phyloP scores from a whole-genome alignment of 2,888 invertebrate species.

The Agrochola lota region DNA sequence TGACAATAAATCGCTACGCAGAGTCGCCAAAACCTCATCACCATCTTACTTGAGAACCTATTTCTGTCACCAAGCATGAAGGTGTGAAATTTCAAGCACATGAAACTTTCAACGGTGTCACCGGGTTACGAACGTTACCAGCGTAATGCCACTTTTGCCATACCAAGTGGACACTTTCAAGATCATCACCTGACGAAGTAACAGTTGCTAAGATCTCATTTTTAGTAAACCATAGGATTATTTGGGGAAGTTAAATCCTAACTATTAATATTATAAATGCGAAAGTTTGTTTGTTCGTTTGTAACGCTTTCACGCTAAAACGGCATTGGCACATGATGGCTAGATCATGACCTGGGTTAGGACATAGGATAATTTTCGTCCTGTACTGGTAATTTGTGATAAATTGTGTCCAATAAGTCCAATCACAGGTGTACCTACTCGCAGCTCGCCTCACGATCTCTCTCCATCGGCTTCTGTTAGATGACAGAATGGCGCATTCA shows the following conservation, averaged over 20 bases:
- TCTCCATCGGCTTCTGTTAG: background rate
- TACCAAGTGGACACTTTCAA: conserved; percentile 1
- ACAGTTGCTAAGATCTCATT: background rate
- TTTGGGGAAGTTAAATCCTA: background rate
- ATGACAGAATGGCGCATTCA: background rate
- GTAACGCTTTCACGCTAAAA: too few species aligned
- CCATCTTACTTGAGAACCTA: background rate
- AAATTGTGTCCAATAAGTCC: background rate
- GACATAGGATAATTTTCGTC: too few species aligned
- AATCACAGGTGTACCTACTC: background rate
- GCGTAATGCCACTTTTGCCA: background rate
- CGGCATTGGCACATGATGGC: too few species aligned
- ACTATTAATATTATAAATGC: too few species aligned
- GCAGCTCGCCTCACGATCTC: background rate
- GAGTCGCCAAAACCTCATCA: background rate
- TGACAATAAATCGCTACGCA: background rate
- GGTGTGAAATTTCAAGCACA: background rate
- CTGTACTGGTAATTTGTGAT: too few species aligned
- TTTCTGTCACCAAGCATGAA: conserved; percentile 9
- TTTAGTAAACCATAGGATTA: background rate
- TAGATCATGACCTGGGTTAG: too few species aligned
- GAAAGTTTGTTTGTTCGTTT: too few species aligned
- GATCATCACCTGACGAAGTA: background rate
- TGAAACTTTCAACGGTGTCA: conserved; percentile 21
- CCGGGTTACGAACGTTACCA: background rate